Conservation (phyloP, 2,797 vertebrate species). For the Urosaurus nigricauda region DNA sequence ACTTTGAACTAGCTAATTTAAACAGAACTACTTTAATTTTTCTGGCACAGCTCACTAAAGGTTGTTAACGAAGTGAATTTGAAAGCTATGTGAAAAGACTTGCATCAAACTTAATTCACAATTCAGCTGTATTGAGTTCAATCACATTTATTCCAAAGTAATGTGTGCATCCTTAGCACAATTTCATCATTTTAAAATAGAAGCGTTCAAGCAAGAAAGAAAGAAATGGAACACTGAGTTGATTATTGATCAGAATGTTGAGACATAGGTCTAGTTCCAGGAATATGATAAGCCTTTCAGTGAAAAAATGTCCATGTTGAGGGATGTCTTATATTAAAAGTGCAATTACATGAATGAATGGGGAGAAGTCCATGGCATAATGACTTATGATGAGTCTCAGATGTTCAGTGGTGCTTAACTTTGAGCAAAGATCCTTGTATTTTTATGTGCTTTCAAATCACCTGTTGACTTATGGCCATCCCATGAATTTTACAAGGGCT, state of each 20-base stretch:
- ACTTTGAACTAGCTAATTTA: neutral
- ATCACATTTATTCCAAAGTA: no score
- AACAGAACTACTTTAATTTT: neutral
- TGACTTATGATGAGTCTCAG: neutral
- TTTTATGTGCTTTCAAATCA: no score
- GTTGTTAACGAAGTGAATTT: neutral
- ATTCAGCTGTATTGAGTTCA: neutral
- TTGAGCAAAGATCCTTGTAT: neutral
- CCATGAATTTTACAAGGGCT: no score
- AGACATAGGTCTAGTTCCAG: slow-evolving; percentile 43
- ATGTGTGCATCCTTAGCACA: neutral
- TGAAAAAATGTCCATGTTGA: neutral
- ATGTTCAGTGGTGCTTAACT: neutral
- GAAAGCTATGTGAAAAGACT: neutral
- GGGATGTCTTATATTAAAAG: neutral
- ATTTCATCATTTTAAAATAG: neutral
- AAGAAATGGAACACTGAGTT: slow-evolving; percentile 45
- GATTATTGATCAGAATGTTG: slow-evolving; percentile 60
- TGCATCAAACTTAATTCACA: neutral
- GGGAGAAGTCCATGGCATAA: no score
- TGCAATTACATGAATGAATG: neutral
- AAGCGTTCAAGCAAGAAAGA: slow-evolving; percentile 44
- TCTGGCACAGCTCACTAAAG: neutral
- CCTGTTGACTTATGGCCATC: no score
- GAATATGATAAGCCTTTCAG: neutral